phyloP scores from a whole-genome alignment of 2,113 vertebrate genomes.

The Hemibagrus wyckioides region DNA sequence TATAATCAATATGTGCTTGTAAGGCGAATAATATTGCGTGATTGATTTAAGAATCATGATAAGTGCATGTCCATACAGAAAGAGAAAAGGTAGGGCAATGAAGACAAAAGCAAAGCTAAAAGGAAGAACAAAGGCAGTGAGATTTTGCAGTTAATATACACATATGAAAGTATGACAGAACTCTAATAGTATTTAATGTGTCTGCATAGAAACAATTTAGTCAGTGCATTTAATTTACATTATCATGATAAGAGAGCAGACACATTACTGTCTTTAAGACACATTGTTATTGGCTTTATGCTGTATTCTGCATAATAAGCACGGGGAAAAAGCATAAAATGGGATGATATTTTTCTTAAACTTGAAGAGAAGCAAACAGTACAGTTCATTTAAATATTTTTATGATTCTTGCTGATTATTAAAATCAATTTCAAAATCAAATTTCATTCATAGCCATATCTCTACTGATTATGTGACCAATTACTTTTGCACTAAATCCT shows the following conservation, averaged over 20 bases:
- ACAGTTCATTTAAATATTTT: background rate
- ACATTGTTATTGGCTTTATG: background rate
- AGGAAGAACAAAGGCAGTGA: background rate
- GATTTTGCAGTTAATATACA: background rate
- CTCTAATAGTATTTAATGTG: background rate
- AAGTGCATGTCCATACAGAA: background rate
- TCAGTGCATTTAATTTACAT: background rate
- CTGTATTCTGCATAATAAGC: background rate
- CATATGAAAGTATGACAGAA: background rate
- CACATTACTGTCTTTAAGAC: too few species aligned
- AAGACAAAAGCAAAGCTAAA: background rate
- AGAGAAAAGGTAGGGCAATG: background rate
- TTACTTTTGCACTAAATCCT: background rate
- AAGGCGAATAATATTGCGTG: slow-evolving; percentile 2
- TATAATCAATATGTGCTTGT: slow-evolving; percentile 26
- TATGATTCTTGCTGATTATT: background rate
- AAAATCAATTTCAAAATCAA: background rate
- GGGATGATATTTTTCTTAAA: background rate
- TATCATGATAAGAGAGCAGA: background rate
- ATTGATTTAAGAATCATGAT: background rate
- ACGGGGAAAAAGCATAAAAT: background rate
- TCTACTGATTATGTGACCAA: background rate
- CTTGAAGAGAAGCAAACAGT: background rate
- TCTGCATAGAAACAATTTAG: background rate
- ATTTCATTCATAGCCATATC: background rate